phyloP scores from a whole-genome alignment of 1,140 invertebrate genomes.

The Branchinecta lindahli region DNA sequence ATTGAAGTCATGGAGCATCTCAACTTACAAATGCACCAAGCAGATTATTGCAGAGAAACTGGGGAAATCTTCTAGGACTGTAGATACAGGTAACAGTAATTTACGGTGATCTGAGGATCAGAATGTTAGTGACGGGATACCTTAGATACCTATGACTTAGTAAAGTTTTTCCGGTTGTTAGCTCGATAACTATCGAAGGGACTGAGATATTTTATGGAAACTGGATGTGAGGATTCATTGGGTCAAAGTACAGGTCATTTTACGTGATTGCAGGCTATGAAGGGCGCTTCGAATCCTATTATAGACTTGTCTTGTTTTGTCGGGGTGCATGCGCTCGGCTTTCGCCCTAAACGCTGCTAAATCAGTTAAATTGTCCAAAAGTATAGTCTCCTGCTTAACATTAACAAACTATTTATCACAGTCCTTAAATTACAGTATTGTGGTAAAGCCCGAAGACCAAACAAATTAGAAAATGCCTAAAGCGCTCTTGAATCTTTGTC shows the following conservation, averaged over 20 bases:
- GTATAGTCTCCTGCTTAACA: background rate
- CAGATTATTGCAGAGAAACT: slow-evolving; percentile 88
- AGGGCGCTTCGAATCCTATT: background rate
- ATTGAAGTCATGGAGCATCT: slow-evolving; percentile 88
- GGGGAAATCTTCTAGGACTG: slow-evolving; percentile 77
- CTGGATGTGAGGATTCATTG: background rate
- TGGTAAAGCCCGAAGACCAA: no score
- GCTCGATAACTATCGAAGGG: background rate
- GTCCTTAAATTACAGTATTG: background rate
- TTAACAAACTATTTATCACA: background rate
- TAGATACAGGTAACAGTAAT: slow-evolving; percentile 54
- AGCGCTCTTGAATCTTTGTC: background rate
- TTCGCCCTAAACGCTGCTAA: background rate
- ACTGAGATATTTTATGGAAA: background rate
- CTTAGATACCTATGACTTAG: slow-evolving; percentile 3
- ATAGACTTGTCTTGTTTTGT: no score
- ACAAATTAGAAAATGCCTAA: no score
- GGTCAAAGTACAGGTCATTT: background rate
- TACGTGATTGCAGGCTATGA: background rate
- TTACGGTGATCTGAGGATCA: no score
- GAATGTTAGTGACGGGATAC: no score
- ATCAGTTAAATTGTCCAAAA: background rate
- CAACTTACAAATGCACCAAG: slow-evolving; percentile 90
- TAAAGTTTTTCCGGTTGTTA: background rate
- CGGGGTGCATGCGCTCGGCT: background rate